Evolutionary conservation across 2,797 vertebrate species (phyloP), one percentile per base, ranked within the genome.

Genomic region (Crocidura indochinensis): DNA sequence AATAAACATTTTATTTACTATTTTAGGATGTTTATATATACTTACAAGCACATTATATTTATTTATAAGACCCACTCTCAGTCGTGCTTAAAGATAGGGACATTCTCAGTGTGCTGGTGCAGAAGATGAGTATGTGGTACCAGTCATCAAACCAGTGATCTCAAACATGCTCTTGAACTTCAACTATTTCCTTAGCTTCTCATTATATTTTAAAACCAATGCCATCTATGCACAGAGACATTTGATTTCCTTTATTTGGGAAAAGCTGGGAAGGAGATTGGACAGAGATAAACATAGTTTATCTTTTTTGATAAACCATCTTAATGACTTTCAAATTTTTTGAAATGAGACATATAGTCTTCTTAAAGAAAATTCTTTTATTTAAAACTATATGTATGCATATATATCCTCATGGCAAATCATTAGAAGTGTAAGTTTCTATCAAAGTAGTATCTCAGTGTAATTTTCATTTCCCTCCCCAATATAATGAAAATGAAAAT

Each of bases 131-230:
- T 17, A 53, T 53, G 51, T 53, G 51, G 11, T 14, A 53, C 51
- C 51, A 53, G 51, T 53, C 3, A 53, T 53, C 12, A 53, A 53
- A 53, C 12, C 17, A 12, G 17, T 12, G 51, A 17, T 17, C 51
- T 53, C 51, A 53, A 53, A 53, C 51, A 53, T 53, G 51, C 17
- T 53, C 51, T 53, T 14, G 51, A 14, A 53, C 51, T 53, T 53
- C 51, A 53, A 17, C 51, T 53, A 53, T 53, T 17, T 53, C 11
- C 51, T 11, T 14, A 14, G 51, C 51, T 53, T 53, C 51, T 53
- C 31, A 31, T 46, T 31, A 19, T 12, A 46, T 56, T 60, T 89
- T 84, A 69, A 84, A 94, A 90, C 17, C 31, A 75, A 75, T 0
- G 71, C 8, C 44, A 38, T 38, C 51, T 62, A 80, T 60, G 26